These are phyloP conservation scores for Ophioderma brevispina DNA, from an alignment of 35 echinoderm and acorn worm species.

Conservation along the genomic window DNA sequence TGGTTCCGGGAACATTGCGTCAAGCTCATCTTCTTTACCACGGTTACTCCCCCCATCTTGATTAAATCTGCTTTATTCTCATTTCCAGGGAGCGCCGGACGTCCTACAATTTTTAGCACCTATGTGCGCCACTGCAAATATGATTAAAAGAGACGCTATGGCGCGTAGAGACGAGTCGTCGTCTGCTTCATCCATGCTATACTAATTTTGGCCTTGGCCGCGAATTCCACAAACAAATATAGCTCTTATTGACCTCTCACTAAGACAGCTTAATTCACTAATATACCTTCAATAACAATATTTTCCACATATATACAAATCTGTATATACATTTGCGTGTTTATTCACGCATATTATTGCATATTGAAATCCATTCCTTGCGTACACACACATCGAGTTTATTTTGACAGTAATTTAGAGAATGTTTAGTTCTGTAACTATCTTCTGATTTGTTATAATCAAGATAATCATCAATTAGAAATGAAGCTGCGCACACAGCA, in stretches of 20 bases:
- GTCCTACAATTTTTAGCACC: background rate
- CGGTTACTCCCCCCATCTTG: background rate
- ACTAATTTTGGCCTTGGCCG: background rate
- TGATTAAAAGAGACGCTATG: background rate
- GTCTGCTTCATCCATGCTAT: background rate
- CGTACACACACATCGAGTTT: background rate
- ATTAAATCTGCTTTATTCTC: background rate
- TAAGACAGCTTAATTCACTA: no score
- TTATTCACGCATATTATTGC: no score
- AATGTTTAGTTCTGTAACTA: constrained; percentile 15
- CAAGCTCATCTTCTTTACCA: background rate
- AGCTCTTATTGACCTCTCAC: no score
- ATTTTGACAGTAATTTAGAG: background rate
- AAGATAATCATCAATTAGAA: background rate
- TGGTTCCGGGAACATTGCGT: no score
- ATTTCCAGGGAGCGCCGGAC: background rate
- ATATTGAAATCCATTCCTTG: background rate
- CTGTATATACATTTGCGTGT: no score
- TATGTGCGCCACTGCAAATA: background rate
- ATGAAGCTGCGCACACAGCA: background rate
- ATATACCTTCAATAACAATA: no score
- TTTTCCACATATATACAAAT: no score
- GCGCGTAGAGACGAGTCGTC: background rate
- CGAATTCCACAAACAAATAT: background rate
- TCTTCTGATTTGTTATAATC: background rate